Evolutionary conservation across 2,888 invertebrate genomes (phyloP).

Genomic region (Torymus auratus): DNA sequence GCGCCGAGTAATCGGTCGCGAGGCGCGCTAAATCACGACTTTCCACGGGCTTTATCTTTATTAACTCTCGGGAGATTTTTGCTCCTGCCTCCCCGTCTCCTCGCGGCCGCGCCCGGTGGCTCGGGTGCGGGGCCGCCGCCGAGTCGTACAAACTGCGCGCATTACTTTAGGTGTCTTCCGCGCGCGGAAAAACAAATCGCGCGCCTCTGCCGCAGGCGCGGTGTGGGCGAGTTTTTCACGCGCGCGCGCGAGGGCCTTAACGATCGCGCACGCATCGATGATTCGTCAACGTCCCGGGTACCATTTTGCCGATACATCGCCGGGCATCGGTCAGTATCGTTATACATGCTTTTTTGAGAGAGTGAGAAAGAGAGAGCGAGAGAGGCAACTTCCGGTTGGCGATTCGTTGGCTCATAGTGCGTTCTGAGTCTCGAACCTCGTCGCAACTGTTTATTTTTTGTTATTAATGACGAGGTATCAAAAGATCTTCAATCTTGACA

Average conservation of each 20-base stretch:
- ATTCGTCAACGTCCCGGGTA: constrained; percentile 36
- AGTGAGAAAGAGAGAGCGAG: too few relatives aligned
- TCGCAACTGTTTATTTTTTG: neutral
- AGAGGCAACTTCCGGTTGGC: too few relatives aligned
- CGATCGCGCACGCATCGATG: constrained; percentile 17
- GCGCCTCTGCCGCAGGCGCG: neutral
- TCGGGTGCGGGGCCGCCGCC: neutral
- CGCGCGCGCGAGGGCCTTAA: neutral
- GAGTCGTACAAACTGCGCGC: constrained; percentile 17
- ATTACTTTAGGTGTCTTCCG: constrained; percentile 21
- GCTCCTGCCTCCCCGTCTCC: neutral
- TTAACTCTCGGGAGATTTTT: constrained; percentile 12
- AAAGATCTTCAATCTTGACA: neutral
- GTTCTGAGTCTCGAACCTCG: neutral
- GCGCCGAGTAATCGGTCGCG: constrained; percentile 15
- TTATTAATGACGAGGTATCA: neutral
- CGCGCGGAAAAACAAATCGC: constrained; percentile 23
- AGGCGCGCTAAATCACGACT: constrained; percentile 20
- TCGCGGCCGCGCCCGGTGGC: neutral
- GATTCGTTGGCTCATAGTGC: too few relatives aligned
- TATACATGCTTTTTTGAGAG: too few relatives aligned
- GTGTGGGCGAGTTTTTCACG: constrained; percentile 11
- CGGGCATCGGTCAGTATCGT: too few relatives aligned
- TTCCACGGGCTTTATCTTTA: constrained; percentile 27
- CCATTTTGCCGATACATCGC: neutral